Evolutionary conservation across 2,113 vertebrate genomes (phyloP).

Genomic region (Artemisiospiza belli): DNA sequence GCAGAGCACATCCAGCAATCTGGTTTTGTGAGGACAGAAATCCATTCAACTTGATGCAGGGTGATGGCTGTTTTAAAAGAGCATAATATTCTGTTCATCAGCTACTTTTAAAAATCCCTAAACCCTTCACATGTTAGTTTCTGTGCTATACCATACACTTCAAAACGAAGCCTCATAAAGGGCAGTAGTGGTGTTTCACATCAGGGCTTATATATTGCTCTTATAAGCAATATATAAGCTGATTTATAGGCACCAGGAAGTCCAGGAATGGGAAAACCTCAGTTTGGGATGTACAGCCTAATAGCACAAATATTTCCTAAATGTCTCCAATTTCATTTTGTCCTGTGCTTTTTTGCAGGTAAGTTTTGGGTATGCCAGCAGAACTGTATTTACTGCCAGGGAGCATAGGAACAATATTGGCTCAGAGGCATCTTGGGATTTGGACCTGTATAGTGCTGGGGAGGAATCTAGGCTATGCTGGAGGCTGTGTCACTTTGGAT

Average conservation of each 20-base stretch:
- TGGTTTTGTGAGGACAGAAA: not conserved
- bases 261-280: not conserved
- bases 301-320: not conserved
- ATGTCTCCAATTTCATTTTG: not conserved
- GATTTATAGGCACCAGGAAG: not conserved
- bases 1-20: not conserved
- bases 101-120: not conserved
- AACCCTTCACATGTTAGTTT: not conserved
- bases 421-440: not conserved
- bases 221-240: not conserved
- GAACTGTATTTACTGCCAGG: not conserved
- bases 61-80: not conserved
- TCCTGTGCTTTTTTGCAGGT: not conserved
- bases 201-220: not conserved
- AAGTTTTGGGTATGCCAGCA: not conserved
- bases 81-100: not conserved
- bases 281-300: not conserved
- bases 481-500: not conserved
- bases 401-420: not conserved
- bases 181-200: not conserved
- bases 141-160: not conserved
- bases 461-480: not conserved
- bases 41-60: not conserved
- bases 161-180: not conserved
- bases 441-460: not conserved